Evolutionary conservation across 1,140 invertebrate genomes (phyloP), one percentile per base, ranked within the genome.

Genomic region (Oedothorax gibbosus): DNA sequence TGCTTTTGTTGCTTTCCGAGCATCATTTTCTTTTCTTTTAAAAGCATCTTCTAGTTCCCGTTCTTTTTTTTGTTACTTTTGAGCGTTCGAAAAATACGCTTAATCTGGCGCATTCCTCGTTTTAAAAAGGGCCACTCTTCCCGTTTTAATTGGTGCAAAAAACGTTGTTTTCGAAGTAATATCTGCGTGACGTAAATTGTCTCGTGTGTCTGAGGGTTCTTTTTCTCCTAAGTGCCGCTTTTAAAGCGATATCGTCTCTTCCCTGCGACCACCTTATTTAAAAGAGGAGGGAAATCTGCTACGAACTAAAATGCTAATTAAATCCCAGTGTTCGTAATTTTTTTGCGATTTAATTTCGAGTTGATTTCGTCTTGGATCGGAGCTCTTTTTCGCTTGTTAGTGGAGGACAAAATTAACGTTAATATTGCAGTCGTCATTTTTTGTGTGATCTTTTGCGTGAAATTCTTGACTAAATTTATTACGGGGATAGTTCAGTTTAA

Each of bases 71-170:
- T 73, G 11, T 15, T 12, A 51, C 49, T 73, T 82, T 64, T 57
- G 51, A 51, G 21, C 21, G 49, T 21, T 69, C 62, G 76, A 65
- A 62, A 78, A 78, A 65, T 78, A 18, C 35, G 53, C 72, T 75
- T 35, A 50, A 62, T 21, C 53, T 50, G 15, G 50, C 71, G 66
- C 12, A 57, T 66, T 81, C 65, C 78, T 81, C 56, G 66, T 71
- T 81, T n/a, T 35, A 35, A 71, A 81, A 81, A 81, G 71, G 66
- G 57, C 49, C 53, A 68, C 66, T 75, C 57, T 18, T 77, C 66
- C 80, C 10, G 54, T 72, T 69, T 82, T 82, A 82, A 82, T 82
- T 82, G 80, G 80, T 77, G 57, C 62, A 73, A 82, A 73, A 60
- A 54, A 56, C 51, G 66, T 64, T 54, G 56, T 79, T 68, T 50